Evolutionary conservation across 2,888 invertebrate species (phyloP).

Genomic region (Tanaodytes sp.): DNA sequence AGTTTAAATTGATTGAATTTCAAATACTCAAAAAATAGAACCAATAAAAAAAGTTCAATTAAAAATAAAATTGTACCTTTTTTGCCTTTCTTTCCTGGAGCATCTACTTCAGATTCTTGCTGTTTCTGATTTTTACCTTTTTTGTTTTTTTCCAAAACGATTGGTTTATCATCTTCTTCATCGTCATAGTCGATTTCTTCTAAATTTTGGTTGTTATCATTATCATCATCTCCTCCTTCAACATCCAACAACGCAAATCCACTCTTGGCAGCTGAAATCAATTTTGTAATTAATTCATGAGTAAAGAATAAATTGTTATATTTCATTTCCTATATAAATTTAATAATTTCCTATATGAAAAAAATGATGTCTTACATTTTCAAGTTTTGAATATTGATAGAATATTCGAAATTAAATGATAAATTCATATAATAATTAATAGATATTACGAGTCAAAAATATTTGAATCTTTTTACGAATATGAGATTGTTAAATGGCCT

Average conservation of each 20-base stretch:
- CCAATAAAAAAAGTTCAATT: neutral
- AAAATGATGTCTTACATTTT: neutral
- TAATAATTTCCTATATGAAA: neutral
- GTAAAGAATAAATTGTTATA: too few relatives aligned
- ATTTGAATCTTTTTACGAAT: too few relatives aligned
- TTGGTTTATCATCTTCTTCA: constrained; percentile 72
- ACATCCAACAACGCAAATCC: constrained; percentile 81
- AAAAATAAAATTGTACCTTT: constrained; percentile 74
- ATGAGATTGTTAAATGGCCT: too few relatives aligned
- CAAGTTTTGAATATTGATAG: too few relatives aligned
- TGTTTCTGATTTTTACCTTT: constrained; percentile 71
- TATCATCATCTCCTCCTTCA: constrained; percentile 74
- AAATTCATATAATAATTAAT: too few relatives aligned
- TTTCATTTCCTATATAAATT: too few relatives aligned
- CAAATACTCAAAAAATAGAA: neutral
- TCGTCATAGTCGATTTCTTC: constrained; percentile 36
- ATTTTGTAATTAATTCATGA: too few relatives aligned
- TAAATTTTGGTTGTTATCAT: constrained; percentile 71
- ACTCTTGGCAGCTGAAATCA: constrained; percentile 67
- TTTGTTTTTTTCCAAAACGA: constrained; percentile 70
- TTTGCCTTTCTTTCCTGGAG: constrained; percentile 79
- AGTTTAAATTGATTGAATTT: too few relatives aligned
- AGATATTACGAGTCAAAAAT: too few relatives aligned
- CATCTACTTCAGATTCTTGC: constrained; percentile 62
- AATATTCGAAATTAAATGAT: too few relatives aligned